phyloP scores from a whole-genome alignment of 2,888 invertebrate species.

The Gortyna flavago region DNA sequence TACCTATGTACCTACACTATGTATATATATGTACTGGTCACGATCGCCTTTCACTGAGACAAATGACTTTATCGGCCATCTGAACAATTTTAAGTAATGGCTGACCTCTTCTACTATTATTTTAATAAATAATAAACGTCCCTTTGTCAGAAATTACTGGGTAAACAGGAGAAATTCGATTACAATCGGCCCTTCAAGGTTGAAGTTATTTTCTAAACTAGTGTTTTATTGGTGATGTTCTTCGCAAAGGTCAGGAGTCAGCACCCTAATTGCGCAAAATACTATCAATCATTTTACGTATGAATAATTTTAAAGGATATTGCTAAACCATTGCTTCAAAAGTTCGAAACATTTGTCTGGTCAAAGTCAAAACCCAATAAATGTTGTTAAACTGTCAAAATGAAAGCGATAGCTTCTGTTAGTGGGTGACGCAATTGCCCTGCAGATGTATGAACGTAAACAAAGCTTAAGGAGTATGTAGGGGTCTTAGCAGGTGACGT shows the following conservation, averaged over 20 bases:
- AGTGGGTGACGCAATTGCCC: too few species aligned
- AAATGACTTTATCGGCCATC: slow-evolving; percentile 74
- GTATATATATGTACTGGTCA: slow-evolving; percentile 67
- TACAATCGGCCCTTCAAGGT: slow-evolving; percentile 23
- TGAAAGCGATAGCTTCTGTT: neutral
- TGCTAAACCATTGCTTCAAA: neutral
- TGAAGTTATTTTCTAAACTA: slow-evolving; percentile 5
- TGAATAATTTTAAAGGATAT: neutral
- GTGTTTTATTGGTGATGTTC: neutral
- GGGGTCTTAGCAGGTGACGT: neutral
- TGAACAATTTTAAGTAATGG: slow-evolving; percentile 59
- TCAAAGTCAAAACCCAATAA: neutral
- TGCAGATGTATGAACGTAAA: neutral
- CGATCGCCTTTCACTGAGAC: slow-evolving; percentile 78
- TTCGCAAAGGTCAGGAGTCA: neutral
- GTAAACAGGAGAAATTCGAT: slow-evolving; percentile 48
- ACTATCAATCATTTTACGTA: too few species aligned
- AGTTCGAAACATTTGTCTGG: neutral
- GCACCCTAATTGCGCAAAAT: too few species aligned
- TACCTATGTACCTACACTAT: slow-evolving; percentile 10
- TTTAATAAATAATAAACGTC: slow-evolving; percentile 37
- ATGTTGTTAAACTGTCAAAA: neutral
- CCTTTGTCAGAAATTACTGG: slow-evolving; percentile 35
- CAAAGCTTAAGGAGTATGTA: neutral
- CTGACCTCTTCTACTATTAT: slow-evolving; percentile 42